Conservation (phyloP, 1,140 invertebrate genomes). For the Drosophila takahashii region DNA sequence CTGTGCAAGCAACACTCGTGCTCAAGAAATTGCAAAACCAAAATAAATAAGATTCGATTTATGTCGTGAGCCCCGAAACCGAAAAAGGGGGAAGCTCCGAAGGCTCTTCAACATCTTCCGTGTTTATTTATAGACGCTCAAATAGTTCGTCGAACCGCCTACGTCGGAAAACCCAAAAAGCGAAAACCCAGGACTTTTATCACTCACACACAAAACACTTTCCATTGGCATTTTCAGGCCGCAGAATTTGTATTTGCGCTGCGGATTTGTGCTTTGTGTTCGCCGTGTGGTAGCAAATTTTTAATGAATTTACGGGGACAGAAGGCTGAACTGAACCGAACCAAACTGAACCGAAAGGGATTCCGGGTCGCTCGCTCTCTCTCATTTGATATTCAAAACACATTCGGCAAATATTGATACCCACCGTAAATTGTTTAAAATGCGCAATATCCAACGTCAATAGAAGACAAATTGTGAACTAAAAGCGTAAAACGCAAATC, state of each 20-base stretch:
- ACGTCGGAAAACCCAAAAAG: constrained; percentile 26
- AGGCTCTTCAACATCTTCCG: constrained; percentile 60
- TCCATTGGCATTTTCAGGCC: constrained; percentile 58
- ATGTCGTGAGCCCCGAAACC: constrained; percentile 50
- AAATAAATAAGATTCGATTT: constrained; percentile 84
- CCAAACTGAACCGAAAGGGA: constrained; percentile 30
- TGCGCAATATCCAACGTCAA: constrained; percentile 60
- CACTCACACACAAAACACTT: constrained; percentile 47
- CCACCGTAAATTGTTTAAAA: constrained; percentile 82
- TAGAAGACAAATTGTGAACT: constrained; percentile 76
- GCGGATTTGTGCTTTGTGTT: constrained; percentile 73
- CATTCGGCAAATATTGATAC: constrained; percentile 84
- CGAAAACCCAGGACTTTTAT: constrained; percentile 40
- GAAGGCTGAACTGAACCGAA: constrained; percentile 8
- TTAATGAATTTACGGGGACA: constrained; percentile 76
- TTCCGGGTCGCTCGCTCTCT: constrained; percentile 35
- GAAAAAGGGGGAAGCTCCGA: constrained; percentile 1
- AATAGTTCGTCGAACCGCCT: constrained; percentile 57
- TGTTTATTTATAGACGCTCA: constrained; percentile 78
- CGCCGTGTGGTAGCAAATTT: constrained; percentile 73
- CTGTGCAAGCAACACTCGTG: constrained; percentile 71
- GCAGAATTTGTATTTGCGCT: constrained; percentile 76
- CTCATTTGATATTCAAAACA: constrained; percentile 83
- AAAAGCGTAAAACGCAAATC: constrained; percentile 76
- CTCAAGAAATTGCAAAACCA: constrained; percentile 76